Percentiles rank a stretch among this genome's conserved stretches.
Evolutionary conservation across 2,797 vertebrate species (phyloP).

Genomic region (Lacerta viridis): DNA sequence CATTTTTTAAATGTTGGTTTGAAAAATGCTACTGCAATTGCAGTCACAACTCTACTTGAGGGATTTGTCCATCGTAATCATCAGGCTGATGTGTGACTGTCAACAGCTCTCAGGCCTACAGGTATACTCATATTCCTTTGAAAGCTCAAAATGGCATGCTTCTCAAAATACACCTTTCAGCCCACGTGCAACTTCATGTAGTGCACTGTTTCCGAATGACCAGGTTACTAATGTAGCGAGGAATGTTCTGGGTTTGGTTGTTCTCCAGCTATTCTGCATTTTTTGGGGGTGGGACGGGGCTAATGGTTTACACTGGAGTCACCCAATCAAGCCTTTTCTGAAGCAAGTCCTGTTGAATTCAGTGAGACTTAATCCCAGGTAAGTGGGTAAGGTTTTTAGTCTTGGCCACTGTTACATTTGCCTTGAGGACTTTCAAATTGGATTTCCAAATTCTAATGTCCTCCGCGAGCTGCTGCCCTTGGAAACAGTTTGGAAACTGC

Average conservation of each 20-base stretch:
- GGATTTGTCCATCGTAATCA: not conserved
- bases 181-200: not conserved
- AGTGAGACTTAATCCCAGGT: too few species aligned
- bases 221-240: not conserved
- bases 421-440: not conserved
- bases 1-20: not conserved
- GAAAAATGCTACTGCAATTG: accelerated
- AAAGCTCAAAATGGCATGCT: constrained; percentile 3
- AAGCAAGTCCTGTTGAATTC: too few species aligned
- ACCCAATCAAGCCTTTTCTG: too few species aligned
- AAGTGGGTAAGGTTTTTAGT: too few species aligned
- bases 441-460: not conserved
- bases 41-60: not conserved
- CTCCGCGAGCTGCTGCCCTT: not conserved
- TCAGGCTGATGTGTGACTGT: not conserved
- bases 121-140: not conserved
- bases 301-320: too few species aligned
- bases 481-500: too few species aligned
- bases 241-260: too few species aligned
- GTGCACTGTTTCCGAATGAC: not conserved
- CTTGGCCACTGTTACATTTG: not conserved
- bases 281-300: not conserved
- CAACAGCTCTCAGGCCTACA: not conserved
- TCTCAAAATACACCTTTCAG: not conserved
- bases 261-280: not conserved